These are phyloP conservation scores for Aphis craccivora DNA, from an alignment of 1,140 invertebrate species.

Conservation along the genomic window DNA sequence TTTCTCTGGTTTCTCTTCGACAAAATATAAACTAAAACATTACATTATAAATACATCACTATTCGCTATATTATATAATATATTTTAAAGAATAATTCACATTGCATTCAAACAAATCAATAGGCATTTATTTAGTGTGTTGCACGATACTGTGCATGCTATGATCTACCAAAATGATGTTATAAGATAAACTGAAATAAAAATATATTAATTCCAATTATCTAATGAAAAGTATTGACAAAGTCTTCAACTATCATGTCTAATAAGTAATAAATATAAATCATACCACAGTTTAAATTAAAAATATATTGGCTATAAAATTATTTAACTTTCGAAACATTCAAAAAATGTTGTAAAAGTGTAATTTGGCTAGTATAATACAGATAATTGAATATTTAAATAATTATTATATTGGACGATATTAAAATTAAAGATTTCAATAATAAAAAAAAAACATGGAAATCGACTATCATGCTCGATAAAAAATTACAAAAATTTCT, in stretches of 20 bases:
- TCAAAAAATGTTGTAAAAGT: background rate
- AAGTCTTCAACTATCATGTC: background rate
- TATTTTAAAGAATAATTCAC: background rate
- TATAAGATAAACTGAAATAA: background rate
- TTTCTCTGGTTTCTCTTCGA: background rate
- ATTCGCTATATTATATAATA: background rate
- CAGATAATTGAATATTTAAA: background rate
- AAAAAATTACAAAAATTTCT: background rate
- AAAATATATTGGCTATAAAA: background rate
- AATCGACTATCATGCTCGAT: background rate
- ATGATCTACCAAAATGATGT: background rate
- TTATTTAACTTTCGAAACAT: background rate
- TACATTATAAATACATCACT: background rate
- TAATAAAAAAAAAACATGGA: background rate
- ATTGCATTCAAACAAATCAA: background rate
- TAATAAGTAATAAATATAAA: background rate
- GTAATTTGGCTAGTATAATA: background rate
- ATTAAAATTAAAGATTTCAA: background rate
- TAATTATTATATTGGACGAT: background rate
- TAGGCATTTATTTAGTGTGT: no score
- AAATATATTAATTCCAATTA: background rate
- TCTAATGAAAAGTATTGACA: background rate
- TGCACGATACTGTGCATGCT: no score
- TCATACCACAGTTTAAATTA: background rate
- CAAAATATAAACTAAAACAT: background rate